A percentile compares a stretch with the other conserved stretches of the same genome.
Conservation (phyloP, 92 coral and sea anemone genomes). For the Phenganax stokvisi region DNA sequence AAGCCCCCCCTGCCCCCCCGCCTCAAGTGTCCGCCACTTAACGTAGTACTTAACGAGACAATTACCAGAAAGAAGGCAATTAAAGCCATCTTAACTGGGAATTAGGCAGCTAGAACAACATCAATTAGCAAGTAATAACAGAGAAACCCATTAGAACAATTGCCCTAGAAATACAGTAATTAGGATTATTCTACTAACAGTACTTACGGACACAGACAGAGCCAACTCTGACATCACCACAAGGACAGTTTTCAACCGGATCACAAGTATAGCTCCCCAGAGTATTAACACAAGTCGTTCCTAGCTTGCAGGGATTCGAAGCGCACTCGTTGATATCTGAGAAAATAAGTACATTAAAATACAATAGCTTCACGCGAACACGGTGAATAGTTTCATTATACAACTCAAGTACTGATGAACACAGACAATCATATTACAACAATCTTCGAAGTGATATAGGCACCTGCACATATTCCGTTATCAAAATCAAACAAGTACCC, state of each 20-base stretch:
- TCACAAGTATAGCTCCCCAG: conserved; percentile 49
- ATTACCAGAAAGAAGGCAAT: too few species aligned
- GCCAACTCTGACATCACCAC: conserved; percentile 21
- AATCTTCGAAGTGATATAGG: not conserved
- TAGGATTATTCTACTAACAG: not conserved
- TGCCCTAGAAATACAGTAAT: not conserved
- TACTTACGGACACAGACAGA: conserved; percentile 31
- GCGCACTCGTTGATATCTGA: conserved; percentile 51
- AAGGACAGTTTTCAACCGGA: conserved; percentile 19
- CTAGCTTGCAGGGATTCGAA: conserved; percentile 48
- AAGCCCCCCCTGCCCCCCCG: too few species aligned
- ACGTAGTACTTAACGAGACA: too few species aligned
- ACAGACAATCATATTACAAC: not conserved
- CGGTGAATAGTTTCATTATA: not conserved
- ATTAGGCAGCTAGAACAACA: too few species aligned
- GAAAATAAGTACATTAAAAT: not conserved
- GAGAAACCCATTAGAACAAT: not conserved
- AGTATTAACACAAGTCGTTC: conserved; percentile 47
- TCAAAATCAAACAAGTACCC: conserved; percentile 24
- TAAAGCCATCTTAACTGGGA: too few species aligned
- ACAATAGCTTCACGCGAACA: not conserved
- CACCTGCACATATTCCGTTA: conserved; percentile 9
- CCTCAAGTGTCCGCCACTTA: too few species aligned
- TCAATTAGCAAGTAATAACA: not conserved
- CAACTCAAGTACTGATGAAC: not conserved